Evolutionary conservation across 2,113 vertebrate genomes (phyloP).

Genomic region (Elaphurus davidianus): DNA sequence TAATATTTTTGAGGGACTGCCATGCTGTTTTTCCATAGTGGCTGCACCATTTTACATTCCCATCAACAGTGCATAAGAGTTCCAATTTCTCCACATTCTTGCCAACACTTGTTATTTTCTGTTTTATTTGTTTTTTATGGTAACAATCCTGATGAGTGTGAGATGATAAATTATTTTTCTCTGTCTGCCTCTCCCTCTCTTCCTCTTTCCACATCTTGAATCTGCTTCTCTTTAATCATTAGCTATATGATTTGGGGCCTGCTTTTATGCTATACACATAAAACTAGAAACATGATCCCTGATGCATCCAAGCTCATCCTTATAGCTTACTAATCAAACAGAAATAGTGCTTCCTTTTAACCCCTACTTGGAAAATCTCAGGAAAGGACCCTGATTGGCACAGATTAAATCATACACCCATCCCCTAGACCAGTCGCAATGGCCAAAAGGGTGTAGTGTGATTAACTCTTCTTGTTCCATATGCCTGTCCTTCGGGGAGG

Average conservation of each 20-base stretch:
- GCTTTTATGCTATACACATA: not conserved
- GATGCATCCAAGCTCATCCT: not conserved
- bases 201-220: not conserved
- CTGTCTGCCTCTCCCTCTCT: not conserved
- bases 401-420: not conserved
- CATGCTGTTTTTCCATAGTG: not conserved
- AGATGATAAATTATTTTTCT: not conserved
- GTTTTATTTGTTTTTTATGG: not conserved
- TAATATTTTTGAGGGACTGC: not conserved
- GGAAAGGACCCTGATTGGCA: not conserved
- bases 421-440: not conserved
- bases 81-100: not conserved
- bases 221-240: not conserved
- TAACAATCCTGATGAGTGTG: not conserved
- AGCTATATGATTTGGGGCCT: not conserved
- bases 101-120: not conserved
- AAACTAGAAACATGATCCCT: not conserved
- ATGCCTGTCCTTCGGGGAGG: not conserved
- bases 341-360: not conserved
- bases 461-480: not conserved
- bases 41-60: not conserved
- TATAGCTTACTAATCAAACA: not conserved
- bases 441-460: not conserved
- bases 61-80: not conserved
- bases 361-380: not conserved